These are phyloP conservation scores for Harpagifer antarcticus DNA, from an alignment of 2,797 vertebrate species.

Conservation along the genomic window DNA sequence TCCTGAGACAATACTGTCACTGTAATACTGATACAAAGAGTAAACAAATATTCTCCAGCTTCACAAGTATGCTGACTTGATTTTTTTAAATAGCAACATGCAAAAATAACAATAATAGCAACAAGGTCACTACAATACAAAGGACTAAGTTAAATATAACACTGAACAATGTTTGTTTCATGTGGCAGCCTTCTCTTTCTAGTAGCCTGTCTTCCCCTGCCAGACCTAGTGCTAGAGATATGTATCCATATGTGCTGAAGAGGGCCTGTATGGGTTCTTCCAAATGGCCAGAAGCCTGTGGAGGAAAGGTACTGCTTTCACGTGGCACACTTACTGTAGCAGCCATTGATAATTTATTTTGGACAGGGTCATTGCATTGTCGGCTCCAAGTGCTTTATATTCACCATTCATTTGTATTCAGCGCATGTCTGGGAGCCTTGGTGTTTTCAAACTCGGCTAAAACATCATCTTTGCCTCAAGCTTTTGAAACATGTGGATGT, in stretches of 20 bases:
- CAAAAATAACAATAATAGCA: constrained; percentile 77
- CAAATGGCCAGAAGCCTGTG: constrained; percentile 34
- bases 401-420: constrained; percentile 25
- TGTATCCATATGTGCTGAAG: constrained; percentile 68
- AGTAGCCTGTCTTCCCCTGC: constrained; percentile 41
- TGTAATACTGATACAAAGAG: constrained; percentile 80
- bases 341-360: constrained; percentile 38
- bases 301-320: constrained; percentile 57
- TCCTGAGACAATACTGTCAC: constrained; percentile 84
- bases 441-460: constrained; percentile 22
- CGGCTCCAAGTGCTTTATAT: constrained; percentile 59
- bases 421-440: constrained; percentile 24
- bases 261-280: constrained; percentile 47
- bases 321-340: constrained; percentile 19
- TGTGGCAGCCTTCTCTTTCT: constrained; percentile 42
- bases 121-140: constrained; percentile 73
- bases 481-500: constrained; percentile 39
- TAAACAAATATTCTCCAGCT: constrained; percentile 71
- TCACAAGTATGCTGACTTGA: constrained; percentile 54
- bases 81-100: constrained; percentile 70
- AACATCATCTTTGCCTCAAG: constrained; percentile 25
- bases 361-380: constrained; percentile 45
- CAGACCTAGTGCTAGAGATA: constrained; percentile 69
- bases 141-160: constrained; percentile 73
- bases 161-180: constrained; percentile 64